phyloP scores from a whole-genome alignment of 2,113 vertebrate genomes.

The Bufo gargarizans region DNA sequence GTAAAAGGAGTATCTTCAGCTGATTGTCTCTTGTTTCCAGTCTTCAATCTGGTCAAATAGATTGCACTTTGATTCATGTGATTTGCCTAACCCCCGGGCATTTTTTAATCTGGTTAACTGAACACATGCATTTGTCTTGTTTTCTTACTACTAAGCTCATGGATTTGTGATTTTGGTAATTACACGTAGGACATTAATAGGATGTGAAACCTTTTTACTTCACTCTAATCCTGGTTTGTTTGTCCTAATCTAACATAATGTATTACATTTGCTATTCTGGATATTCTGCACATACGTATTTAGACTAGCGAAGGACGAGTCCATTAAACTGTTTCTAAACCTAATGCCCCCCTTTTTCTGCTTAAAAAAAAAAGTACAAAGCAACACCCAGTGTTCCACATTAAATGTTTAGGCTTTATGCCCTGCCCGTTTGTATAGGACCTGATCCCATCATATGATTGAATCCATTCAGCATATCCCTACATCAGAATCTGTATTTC shows the following conservation, averaged over 20 bases:
- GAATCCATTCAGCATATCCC: no score
- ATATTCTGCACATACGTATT: slow-evolving; percentile 54
- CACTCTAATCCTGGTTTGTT: slow-evolving; percentile 67
- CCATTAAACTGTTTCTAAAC: no score
- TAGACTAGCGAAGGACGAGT: not conserved
- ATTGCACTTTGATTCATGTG: slow-evolving; percentile 76
- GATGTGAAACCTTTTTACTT: slow-evolving; percentile 75
- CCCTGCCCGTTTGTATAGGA: no score
- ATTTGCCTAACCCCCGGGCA: slow-evolving; percentile 79
- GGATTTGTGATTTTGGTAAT: slow-evolving; percentile 75
- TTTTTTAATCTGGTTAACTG: slow-evolving; percentile 84
- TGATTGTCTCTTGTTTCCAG: slow-evolving; percentile 47
- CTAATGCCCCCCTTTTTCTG: no score
- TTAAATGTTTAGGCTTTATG: no score
- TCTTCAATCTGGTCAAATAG: slow-evolving; percentile 57
- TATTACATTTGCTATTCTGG: slow-evolving; percentile 58
- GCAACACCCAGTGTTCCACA: no score
- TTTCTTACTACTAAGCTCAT: slow-evolving; percentile 76
- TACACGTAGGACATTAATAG: slow-evolving; percentile 72
- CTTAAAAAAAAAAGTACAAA: no score
- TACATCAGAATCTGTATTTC: no score
- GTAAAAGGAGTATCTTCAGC: not conserved
- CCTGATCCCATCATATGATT: no score
- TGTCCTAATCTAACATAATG: slow-evolving; percentile 61
- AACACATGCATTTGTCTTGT: slow-evolving; percentile 86